These are phyloP conservation scores for Nymphalis io DNA, from an alignment of 1,140 invertebrate species.

Conservation along the genomic window DNA sequence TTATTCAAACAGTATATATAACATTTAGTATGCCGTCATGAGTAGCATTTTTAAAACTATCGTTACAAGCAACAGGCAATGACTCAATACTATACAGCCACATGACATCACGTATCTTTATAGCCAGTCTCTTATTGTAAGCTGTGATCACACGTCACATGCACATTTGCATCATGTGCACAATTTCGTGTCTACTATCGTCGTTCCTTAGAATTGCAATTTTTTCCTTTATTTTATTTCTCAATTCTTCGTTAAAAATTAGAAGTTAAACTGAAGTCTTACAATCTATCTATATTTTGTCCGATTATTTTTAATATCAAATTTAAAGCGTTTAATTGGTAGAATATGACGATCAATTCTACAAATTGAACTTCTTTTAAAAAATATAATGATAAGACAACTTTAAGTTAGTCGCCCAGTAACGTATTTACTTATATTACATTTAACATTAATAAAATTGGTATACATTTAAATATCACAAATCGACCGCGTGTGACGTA, in stretches of 20 bases:
- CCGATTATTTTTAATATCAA: no score
- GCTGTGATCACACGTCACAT: slow-evolving; percentile 21
- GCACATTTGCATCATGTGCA: slow-evolving; percentile 21
- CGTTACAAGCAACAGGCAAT: slow-evolving; percentile 19
- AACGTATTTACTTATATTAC: no score
- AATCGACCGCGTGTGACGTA: no score
- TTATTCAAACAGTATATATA: slow-evolving; percentile 3
- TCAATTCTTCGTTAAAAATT: no score
- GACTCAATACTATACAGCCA: slow-evolving; percentile 29
- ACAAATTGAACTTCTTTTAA: no score
- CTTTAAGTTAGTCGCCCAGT: no score
- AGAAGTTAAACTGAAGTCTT: no score
- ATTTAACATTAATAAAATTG: no score
- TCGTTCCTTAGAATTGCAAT: slow-evolving; percentile 18
- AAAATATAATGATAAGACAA: no score
- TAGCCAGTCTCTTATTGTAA: slow-evolving; percentile 23
- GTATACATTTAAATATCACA: no score
- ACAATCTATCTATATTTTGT: no score
- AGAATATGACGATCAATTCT: no score
- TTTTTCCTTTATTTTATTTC: not conserved
- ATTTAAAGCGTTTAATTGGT: not conserved
- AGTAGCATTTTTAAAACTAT: slow-evolving; percentile 25
- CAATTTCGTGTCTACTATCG: slow-evolving; percentile 11
- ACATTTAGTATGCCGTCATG: slow-evolving; percentile 15
- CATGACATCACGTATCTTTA: slow-evolving; percentile 32